Evolutionary conservation across 2,113 vertebrate species (phyloP).

Genomic region (Phalacrocorax aristotelis): DNA sequence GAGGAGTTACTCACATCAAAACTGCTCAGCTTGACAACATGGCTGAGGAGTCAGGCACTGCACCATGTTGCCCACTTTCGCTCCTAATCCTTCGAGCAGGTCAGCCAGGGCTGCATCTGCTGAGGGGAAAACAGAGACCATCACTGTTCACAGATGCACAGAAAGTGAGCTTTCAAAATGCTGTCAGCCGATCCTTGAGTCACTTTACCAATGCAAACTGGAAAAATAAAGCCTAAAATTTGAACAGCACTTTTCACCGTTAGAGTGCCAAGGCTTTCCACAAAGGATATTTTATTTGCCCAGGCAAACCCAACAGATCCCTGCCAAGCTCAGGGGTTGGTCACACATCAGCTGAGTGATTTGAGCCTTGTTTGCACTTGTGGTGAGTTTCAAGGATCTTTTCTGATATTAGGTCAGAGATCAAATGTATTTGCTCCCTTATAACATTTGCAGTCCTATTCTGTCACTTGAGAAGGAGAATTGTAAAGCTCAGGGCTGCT

Average conservation of each 20-base stretch:
- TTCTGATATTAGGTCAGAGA: not conserved
- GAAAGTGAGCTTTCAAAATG: not conserved
- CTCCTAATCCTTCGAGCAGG: not conserved
- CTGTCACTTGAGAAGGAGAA: not conserved
- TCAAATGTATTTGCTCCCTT: not conserved
- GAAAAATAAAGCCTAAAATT: constrained; percentile 14
- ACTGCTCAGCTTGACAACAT: not conserved
- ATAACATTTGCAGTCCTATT: not conserved
- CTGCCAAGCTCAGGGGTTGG: not conserved
- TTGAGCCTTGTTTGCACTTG: not conserved
- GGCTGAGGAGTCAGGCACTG: not conserved
- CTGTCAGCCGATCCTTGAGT: not conserved
- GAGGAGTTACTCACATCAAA: not conserved
- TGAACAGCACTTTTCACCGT: not conserved
- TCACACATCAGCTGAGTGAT: not conserved
- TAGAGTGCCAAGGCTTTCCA: not conserved
- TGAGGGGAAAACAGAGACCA: not conserved
- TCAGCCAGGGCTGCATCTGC: not conserved
- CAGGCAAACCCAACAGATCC: not conserved
- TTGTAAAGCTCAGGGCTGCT: not conserved
- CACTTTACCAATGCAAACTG: not conserved
- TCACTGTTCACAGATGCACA: not conserved
- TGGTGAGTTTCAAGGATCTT: not conserved
- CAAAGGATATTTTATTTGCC: not conserved
- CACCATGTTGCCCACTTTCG: not conserved